phyloP scores from a whole-genome alignment of 2,888 invertebrate species.

The Dicyrtomina minuta region DNA sequence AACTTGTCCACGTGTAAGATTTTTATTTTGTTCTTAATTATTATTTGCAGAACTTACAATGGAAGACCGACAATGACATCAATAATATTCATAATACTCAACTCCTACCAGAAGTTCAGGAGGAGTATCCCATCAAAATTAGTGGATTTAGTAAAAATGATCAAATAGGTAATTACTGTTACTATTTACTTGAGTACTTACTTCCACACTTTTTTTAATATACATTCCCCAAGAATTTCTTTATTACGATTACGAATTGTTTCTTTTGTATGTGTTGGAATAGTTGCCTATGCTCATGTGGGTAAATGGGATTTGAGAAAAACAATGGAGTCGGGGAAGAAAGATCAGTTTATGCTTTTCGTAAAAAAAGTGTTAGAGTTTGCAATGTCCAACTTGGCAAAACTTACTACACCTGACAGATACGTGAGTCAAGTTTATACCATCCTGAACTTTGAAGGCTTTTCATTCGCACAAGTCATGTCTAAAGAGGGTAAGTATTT shows the following conservation, averaged over 20 bases:
- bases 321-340: constrained; percentile 10
- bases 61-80: constrained; percentile 10
- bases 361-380: not conserved
- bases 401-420: not conserved
- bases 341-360: not conserved
- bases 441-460: constrained; percentile 17
- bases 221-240: not conserved
- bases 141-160: not conserved
- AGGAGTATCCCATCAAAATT: not conserved
- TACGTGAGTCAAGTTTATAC: not conserved
- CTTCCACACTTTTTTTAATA: not conserved
- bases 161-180: constrained; percentile 1
- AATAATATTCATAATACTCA: not conserved
- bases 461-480: not conserved
- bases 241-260: not conserved
- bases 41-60: constrained; percentile 7
- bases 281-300: not conserved
- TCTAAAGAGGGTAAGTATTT: too few relatives aligned
- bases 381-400: not conserved
- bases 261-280: too few relatives aligned
- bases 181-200: too few relatives aligned
- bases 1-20: too few relatives aligned
- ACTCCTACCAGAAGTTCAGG: not conserved
- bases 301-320: constrained; percentile 10
- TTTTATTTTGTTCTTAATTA: not conserved